Evolutionary conservation across 2,797 vertebrate genomes (phyloP).

Genomic region (Acanthiza pusilla): DNA sequence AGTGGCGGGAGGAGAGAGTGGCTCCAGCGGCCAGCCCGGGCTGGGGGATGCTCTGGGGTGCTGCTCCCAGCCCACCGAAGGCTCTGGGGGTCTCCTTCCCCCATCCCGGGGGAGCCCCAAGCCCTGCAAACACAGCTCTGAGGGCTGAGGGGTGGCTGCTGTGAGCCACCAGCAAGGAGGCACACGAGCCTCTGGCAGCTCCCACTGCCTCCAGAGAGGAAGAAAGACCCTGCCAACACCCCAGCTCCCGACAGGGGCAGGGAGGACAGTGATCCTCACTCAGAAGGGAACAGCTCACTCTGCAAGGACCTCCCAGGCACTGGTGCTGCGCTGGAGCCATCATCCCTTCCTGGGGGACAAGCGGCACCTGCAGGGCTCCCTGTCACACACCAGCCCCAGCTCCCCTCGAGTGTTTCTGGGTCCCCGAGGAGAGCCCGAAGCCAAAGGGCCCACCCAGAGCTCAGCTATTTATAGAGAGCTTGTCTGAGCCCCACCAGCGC

Average conservation of each 20-base stretch:
- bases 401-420: background rate
- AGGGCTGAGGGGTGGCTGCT: background rate
- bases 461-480: background rate
- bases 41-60: too few species aligned
- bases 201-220: background rate
- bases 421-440: background rate
- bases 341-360: background rate
- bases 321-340: rapidly evolving
- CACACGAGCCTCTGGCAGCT: background rate
- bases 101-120: background rate
- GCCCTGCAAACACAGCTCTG: background rate
- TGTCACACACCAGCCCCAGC: background rate
- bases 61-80: rapidly evolving
- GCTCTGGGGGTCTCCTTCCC: rapidly evolving
- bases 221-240: background rate
- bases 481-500: rapidly evolving
- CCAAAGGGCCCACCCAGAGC: background rate
- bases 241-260: background rate
- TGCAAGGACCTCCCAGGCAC: background rate
- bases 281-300: rapidly evolving
- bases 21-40: rapidly evolving
- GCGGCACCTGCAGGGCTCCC: background rate
- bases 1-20: rapidly evolving
- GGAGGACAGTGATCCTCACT: rapidly evolving
- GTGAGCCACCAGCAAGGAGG: background rate